These are phyloP conservation scores for Nycticorax nycticorax DNA, from an alignment of 2,113 vertebrate species.

Conservation along the genomic window DNA sequence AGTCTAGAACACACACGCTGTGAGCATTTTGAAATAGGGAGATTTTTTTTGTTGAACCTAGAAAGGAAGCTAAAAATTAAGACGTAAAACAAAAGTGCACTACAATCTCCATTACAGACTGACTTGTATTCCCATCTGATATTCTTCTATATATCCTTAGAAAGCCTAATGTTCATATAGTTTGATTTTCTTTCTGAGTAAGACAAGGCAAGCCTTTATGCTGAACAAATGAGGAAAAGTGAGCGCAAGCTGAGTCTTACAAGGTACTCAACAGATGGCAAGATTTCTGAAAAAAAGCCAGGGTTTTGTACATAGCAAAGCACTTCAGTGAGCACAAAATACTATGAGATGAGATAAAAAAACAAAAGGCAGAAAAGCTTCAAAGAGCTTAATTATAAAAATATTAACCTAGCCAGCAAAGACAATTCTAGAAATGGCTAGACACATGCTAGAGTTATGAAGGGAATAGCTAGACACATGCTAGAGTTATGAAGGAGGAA, in stretches of 20 bases:
- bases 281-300: constrained; percentile 25
- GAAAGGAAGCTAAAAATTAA: not conserved
- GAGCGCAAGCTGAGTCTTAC: not conserved
- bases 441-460: not conserved
- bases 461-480: not conserved
- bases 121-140: not conserved
- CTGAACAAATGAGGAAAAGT: not conserved
- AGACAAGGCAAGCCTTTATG: not conserved
- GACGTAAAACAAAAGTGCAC: not conserved
- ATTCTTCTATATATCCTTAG: not conserved
- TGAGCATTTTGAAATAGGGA: not conserved
- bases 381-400: not conserved
- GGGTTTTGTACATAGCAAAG: not conserved
- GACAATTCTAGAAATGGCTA: not conserved
- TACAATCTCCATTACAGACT: not conserved
- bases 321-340: constrained; percentile 13
- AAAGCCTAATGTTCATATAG: not conserved
- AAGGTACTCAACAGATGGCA: constrained; percentile 40
- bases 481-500: not conserved
- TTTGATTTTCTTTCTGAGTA: not conserved
- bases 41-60: not conserved
- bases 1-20: not conserved
- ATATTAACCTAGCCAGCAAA: not conserved
- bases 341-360: not conserved
- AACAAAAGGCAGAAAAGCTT: not conserved